Conservation (phyloP, 2,113 vertebrate genomes). For the Perccottus glenii region DNA sequence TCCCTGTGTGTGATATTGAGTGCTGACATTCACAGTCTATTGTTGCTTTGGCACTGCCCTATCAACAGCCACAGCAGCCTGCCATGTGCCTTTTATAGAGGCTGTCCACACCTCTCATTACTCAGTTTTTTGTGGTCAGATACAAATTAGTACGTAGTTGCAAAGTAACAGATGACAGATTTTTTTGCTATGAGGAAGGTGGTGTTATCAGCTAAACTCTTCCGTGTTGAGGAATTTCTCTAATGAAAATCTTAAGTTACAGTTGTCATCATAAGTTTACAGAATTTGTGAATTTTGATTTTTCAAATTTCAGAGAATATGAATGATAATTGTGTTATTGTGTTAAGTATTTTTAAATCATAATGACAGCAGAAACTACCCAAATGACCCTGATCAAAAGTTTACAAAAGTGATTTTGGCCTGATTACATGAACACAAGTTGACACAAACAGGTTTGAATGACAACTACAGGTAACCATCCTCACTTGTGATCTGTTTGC, state of each 20-base stretch:
- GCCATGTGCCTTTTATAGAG: conserved; percentile 49
- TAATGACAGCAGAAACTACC: too few relatives aligned
- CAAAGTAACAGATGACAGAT: background rate
- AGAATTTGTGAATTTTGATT: too few relatives aligned
- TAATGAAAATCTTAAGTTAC: background rate
- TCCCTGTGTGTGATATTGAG: background rate
- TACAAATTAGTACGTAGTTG: conserved; percentile 6
- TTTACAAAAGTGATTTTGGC: too few relatives aligned
- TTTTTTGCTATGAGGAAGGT: background rate
- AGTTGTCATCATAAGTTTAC: too few relatives aligned
- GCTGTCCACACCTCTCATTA: conserved; percentile 44
- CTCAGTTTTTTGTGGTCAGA: conserved; percentile 33
- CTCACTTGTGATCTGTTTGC: too few relatives aligned
- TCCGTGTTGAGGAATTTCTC: conserved; percentile 1
- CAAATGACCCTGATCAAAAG: too few relatives aligned
- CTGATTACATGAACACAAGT: too few relatives aligned
- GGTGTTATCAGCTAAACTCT: background rate
- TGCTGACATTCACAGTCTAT: conserved; percentile 33
- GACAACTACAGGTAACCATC: too few relatives aligned
- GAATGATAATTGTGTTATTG: too few relatives aligned
- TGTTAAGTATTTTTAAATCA: too few relatives aligned
- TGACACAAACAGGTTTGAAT: too few relatives aligned
- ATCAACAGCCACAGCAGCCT: conserved; percentile 47
- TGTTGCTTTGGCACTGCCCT: conserved; percentile 36
- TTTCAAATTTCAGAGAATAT: too few relatives aligned